Evolutionary conservation across 1,140 invertebrate species (phyloP).

Genomic region (Hyposmocoma kahamanoa): DNA sequence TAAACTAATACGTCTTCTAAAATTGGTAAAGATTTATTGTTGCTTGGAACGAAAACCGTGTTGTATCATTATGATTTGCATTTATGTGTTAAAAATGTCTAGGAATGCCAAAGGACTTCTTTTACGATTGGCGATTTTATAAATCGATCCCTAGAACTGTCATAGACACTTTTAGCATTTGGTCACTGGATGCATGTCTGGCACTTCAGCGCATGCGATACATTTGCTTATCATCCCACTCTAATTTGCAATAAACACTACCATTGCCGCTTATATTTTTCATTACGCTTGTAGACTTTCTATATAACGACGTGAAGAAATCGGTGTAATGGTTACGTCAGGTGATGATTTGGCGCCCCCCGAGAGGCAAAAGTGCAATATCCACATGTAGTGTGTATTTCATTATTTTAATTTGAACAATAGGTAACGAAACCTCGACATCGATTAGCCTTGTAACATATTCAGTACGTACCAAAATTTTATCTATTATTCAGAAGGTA

Average conservation of each 20-base stretch:
- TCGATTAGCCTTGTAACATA: too few species aligned
- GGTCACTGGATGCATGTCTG: slow-evolving; percentile 23
- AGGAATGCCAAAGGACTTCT: too few species aligned
- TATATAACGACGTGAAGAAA: slow-evolving; percentile 54
- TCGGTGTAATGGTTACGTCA: slow-evolving; percentile 51
- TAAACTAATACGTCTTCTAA: too few species aligned
- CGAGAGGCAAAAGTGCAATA: slow-evolving; percentile 46
- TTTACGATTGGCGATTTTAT: too few species aligned
- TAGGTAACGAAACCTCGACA: background rate
- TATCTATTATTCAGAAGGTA: too few species aligned
- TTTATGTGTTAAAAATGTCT: too few species aligned
- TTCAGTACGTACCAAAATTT: too few species aligned
- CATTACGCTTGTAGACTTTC: slow-evolving; percentile 25
- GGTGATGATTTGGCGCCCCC: slow-evolving; percentile 65
- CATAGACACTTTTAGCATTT: too few species aligned
- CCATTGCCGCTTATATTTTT: slow-evolving; percentile 34
- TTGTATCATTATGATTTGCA: too few species aligned
- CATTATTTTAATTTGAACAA: background rate
- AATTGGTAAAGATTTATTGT: too few species aligned
- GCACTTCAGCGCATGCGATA: slow-evolving; percentile 37
- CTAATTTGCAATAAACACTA: slow-evolving; percentile 44
- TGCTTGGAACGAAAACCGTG: too few species aligned
- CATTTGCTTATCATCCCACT: slow-evolving; percentile 41
- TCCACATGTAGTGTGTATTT: background rate
- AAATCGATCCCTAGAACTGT: too few species aligned